Evolutionary conservation across 2,113 vertebrate species (phyloP), one percentile per base, ranked within the genome.

Genomic region (Numenius arquata): DNA sequence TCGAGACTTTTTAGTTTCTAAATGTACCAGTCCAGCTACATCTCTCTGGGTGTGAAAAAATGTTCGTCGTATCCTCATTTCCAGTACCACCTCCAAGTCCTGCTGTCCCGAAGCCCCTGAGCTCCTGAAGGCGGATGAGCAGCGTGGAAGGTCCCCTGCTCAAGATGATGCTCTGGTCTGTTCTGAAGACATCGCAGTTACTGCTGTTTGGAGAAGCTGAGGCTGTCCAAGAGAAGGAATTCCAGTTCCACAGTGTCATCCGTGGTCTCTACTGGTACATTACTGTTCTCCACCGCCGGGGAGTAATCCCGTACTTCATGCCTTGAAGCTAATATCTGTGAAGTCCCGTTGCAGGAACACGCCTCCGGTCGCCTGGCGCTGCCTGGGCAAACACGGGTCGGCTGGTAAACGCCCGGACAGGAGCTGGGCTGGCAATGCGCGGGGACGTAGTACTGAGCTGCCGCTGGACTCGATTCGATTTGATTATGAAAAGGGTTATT

Each of bases 251-350:
- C 94, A 30, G 98, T 98, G 68, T 99, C 98, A 15, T 99, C 99
- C 1, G 98, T 98, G n/a, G 99, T 98, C 95, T 99, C 99, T 41
- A 99, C 98, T 1, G 99, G 99, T 34, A 98, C 91, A 30, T 99
- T 99, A 18, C 89, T 82, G 45, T 95, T 81, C 19, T 80, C 93
- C 15, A 95, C 92, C 4, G 93, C 86, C 23, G 74, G 88, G 0
- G 93, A 90, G 21, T 89, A 85, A 17, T 58, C 91, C 91, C 4
- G 67, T 23, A 29, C 22, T 41, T 91, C 79, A 0, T 52, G 94
- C n/a, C 92, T 89, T 5, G 97, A 85, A 22, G 94, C 29, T 1
- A 95, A n/a, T 6, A 70, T 58, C 43, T 71, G 76, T 34, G 96
- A 88, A 58, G 93, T 94, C 63, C 93, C 92, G 21, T 92, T 96